A percentile compares a stretch with the other conserved stretches of the same genome.
Conservation (phyloP, 1,140 invertebrate genomes). For the Magallana gigas region DNA sequence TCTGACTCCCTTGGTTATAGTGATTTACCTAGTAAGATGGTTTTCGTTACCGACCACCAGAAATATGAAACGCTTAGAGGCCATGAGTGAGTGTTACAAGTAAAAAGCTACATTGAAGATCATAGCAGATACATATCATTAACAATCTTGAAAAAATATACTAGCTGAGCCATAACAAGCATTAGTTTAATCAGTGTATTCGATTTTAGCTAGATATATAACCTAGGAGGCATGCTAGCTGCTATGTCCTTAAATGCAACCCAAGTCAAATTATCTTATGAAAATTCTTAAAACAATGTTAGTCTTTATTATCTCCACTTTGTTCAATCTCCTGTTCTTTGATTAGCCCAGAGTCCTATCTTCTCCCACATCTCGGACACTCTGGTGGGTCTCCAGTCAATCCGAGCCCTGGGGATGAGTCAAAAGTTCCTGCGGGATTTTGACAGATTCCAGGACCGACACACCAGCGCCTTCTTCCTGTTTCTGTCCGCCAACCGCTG, state of each 20-base stretch:
- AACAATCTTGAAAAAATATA: too few species aligned
- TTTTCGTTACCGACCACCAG: conserved; percentile 90
- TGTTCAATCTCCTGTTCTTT: background rate
- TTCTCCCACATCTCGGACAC: conserved; percentile 92
- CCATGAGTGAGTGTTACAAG: conserved; percentile 83
- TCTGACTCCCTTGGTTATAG: conserved; percentile 83
- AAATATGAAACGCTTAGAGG: conserved; percentile 91
- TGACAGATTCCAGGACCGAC: conserved; percentile 84
- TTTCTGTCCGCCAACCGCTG: conserved; percentile 89
- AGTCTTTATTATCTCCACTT: too few species aligned
- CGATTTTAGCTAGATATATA: too few species aligned
- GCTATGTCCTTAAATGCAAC: too few species aligned
- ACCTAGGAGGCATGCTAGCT: too few species aligned
- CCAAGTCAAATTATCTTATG: too few species aligned
- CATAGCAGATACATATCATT: too few species aligned
- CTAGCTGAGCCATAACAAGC: too few species aligned
- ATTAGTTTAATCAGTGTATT: too few species aligned
- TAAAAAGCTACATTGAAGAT: background rate
- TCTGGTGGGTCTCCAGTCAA: conserved; percentile 91
- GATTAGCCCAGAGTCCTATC: conserved; percentile 83
- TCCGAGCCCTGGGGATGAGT: conserved; percentile 88
- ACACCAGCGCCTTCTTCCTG: conserved; percentile 80
- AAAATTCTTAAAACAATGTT: too few species aligned
- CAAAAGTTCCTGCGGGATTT: conserved; percentile 82
- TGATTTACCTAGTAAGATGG: conserved; percentile 86